Percentiles rank a stretch among this genome's conserved stretches.
Conservation (phyloP, 2,113 vertebrate genomes). For the Poecilia latipinna region DNA sequence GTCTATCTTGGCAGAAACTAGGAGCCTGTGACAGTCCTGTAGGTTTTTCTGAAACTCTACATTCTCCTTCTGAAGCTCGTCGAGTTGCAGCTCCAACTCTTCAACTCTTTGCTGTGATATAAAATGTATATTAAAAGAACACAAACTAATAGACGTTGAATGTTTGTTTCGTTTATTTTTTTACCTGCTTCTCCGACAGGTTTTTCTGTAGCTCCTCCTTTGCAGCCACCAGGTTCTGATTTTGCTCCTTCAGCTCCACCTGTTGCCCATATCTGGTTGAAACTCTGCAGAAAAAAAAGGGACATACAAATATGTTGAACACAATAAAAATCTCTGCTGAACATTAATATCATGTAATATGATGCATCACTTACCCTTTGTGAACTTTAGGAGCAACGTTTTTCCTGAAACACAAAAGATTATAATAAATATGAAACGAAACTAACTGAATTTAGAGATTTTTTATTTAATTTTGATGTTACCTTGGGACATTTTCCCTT, state of each 20-base stretch:
- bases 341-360: not conserved
- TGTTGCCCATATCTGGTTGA: conserved; percentile 70
- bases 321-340: not conserved
- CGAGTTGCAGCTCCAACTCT: conserved; percentile 66
- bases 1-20: conserved; percentile 66
- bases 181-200: conserved; percentile 75
- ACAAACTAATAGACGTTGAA: not conserved
- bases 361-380: conserved; percentile 65
- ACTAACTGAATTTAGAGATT: not conserved
- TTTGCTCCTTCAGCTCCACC: conserved; percentile 74
- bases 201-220: conserved; percentile 77
- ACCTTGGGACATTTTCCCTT: conserved; percentile 63
- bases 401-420: conserved; percentile 65
- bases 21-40: conserved; percentile 69
- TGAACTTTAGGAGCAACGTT: conserved; percentile 50
- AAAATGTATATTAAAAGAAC: not conserved
- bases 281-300: conserved; percentile 26
- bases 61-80: conserved; percentile 71
- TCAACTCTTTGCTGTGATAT: conserved; percentile 65
- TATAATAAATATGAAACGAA: not conserved
- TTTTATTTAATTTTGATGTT: not conserved
- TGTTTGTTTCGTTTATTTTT: not conserved
- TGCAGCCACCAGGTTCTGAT: conserved; percentile 60
- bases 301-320: too few species aligned
- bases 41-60: conserved; percentile 69